A percentile compares a stretch with the other conserved stretches of the same genome.
Conservation (phyloP, 2,113 vertebrate genomes). For the Psilopsiagon aymara region DNA sequence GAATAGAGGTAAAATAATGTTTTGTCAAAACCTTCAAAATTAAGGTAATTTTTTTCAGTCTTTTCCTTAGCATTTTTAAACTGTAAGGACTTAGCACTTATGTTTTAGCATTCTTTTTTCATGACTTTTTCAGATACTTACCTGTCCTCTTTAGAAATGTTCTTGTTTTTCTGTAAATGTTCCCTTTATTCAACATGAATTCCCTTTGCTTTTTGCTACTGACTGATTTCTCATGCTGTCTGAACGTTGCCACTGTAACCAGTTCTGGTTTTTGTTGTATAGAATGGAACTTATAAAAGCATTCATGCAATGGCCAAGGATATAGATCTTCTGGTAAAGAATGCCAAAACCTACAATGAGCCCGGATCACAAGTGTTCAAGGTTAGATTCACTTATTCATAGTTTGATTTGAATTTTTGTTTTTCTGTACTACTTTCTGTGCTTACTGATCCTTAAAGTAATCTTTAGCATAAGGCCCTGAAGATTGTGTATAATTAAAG, state of each 20-base stretch:
- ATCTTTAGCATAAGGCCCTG: neutral
- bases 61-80: neutral
- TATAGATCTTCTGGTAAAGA: constrained; percentile 94
- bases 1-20: neutral
- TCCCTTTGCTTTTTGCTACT: neutral
- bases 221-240: neutral
- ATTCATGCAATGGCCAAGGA: constrained; percentile 95
- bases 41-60: neutral
- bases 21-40: neutral
- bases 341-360: constrained; percentile 98
- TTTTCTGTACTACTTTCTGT: neutral
- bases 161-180: neutral
- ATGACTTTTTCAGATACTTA: neutral
- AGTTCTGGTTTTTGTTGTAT: constrained; percentile 27
- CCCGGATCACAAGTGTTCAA: constrained; percentile 99
- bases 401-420: neutral
- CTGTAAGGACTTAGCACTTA: neutral
- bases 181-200: neutral
- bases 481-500: neutral
- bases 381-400: constrained; percentile 75
- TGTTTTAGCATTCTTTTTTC: neutral
- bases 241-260: neutral
- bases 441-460: neutral
- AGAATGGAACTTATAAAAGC: constrained; percentile 93
- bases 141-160: neutral